phyloP scores from a whole-genome alignment of 2,888 invertebrate genomes.

The Cerceris rybyensis region DNA sequence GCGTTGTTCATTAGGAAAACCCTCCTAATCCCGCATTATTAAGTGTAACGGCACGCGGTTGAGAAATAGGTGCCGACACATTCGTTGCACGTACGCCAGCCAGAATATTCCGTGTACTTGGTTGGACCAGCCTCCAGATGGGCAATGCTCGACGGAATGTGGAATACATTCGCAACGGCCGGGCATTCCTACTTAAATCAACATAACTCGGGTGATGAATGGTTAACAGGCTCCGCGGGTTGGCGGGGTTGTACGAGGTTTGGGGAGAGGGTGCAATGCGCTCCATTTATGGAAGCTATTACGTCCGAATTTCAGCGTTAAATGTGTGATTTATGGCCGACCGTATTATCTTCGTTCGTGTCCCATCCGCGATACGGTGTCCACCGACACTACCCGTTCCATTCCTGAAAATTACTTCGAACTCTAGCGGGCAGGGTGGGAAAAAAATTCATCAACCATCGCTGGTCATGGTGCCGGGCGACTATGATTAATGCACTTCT shows the following conservation, averaged over 20 bases:
- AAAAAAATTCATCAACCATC: constrained; percentile 54
- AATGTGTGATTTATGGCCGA: constrained; percentile 68
- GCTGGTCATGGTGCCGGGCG: constrained; percentile 18
- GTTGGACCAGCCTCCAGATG: constrained; percentile 62
- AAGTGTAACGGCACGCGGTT: constrained; percentile 23
- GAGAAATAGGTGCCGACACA: constrained; percentile 28
- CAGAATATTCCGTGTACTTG: constrained; percentile 48
- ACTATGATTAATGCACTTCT: constrained; percentile 57
- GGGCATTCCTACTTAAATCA: constrained; percentile 74
- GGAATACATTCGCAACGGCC: constrained; percentile 62
- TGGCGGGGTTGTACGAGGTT: too few species aligned
- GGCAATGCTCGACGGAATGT: constrained; percentile 67
- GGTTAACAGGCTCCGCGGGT: constrained; percentile 65
- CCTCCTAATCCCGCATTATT: constrained; percentile 30
- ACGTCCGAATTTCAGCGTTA: constrained; percentile 69
- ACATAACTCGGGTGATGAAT: constrained; percentile 73
- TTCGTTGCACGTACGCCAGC: constrained; percentile 64
- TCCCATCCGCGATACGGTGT: constrained; percentile 64
- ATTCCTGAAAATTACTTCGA: constrained; percentile 60
- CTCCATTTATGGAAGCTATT: constrained; percentile 71
- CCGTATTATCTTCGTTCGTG: constrained; percentile 67
- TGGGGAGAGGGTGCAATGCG: constrained; percentile 55
- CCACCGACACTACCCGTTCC: constrained; percentile 5
- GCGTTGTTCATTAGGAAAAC: background rate
- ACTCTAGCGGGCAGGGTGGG: constrained; percentile 27